phyloP scores from a whole-genome alignment of 1,140 invertebrate species.

The Lordiphosa clarofinis region DNA sequence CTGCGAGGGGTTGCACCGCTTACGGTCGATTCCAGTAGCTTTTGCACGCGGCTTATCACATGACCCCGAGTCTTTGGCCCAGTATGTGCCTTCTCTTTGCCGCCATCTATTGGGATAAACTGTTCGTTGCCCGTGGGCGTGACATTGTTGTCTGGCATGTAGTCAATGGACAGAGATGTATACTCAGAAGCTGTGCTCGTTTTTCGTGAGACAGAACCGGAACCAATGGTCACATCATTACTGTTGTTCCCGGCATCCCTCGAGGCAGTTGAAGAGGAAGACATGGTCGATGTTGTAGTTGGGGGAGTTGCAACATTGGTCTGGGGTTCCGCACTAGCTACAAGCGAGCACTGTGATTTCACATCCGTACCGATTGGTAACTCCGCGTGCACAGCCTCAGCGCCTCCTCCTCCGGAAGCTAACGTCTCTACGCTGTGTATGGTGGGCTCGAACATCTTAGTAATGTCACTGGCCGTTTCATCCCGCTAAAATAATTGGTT shows the following conservation, averaged over 20 bases:
- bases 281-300: slow-evolving; percentile 67
- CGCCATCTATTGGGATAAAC: slow-evolving; percentile 34
- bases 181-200: slow-evolving; percentile 81
- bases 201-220: slow-evolving; percentile 81
- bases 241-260: slow-evolving; percentile 65
- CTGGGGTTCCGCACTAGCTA: slow-evolving; percentile 32
- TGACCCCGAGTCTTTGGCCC: slow-evolving; percentile 42
- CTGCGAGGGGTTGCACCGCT: slow-evolving; percentile 51
- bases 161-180: slow-evolving; percentile 80
- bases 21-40: slow-evolving; percentile 47
- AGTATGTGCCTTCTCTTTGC: slow-evolving; percentile 28
- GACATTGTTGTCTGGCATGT: slow-evolving; percentile 81
- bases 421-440: slow-evolving; percentile 53
- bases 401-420: slow-evolving; percentile 19
- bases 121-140: slow-evolving; percentile 61
- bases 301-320: slow-evolving; percentile 45
- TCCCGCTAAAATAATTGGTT: slow-evolving; percentile 77
- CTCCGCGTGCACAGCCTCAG: slow-evolving; percentile 23
- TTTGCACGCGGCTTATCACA: slow-evolving; percentile 57
- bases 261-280: slow-evolving; percentile 61
- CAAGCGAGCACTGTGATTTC: slow-evolving; percentile 27
- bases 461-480: slow-evolving; percentile 79
- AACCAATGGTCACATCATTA: slow-evolving; percentile 80
- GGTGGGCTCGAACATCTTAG: slow-evolving; percentile 76
- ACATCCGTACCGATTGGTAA: slow-evolving; percentile 24